Conservation (phyloP, 2,113 vertebrate genomes). For the Vimba vimba region DNA sequence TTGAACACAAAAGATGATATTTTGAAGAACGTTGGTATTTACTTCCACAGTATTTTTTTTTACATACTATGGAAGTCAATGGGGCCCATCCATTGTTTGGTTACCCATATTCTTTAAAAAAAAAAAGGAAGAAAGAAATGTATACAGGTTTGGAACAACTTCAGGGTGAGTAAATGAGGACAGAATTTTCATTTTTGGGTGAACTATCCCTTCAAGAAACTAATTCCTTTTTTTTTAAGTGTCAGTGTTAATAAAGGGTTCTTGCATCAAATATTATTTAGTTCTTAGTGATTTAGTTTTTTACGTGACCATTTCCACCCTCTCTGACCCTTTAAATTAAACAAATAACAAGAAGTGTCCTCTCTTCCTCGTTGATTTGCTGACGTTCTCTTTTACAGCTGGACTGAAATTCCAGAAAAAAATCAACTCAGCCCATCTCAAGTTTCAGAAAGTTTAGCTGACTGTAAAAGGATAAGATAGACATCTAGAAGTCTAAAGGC, state of each 20-base stretch:
- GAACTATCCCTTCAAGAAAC: no score
- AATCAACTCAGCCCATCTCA: slow-evolving; percentile 7
- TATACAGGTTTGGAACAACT: no score
- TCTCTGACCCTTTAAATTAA: background rate
- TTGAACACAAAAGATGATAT: no score
- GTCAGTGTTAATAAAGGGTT: background rate
- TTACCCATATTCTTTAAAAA: no score
- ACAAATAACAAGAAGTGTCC: background rate
- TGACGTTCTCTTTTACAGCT: slow-evolving; percentile 5
- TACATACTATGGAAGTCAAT: no score
- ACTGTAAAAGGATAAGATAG: background rate
- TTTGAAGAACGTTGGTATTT: no score
- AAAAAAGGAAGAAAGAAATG: no score
- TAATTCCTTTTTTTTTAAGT: no score
- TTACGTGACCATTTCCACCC: background rate
- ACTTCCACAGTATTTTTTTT: no score
- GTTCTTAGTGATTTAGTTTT: background rate
- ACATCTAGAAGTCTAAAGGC: background rate
- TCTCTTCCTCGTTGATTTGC: background rate
- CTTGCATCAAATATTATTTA: background rate
- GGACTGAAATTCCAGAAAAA: background rate
- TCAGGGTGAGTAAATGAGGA: no score
- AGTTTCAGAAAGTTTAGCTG: slow-evolving; percentile 19
- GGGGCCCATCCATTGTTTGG: no score
- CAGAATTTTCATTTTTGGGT: no score